Percentiles rank a stretch among this genome's conserved stretches.
Conservation (phyloP, 2,888 invertebrate genomes). For the Nemotelus pantherinus region DNA sequence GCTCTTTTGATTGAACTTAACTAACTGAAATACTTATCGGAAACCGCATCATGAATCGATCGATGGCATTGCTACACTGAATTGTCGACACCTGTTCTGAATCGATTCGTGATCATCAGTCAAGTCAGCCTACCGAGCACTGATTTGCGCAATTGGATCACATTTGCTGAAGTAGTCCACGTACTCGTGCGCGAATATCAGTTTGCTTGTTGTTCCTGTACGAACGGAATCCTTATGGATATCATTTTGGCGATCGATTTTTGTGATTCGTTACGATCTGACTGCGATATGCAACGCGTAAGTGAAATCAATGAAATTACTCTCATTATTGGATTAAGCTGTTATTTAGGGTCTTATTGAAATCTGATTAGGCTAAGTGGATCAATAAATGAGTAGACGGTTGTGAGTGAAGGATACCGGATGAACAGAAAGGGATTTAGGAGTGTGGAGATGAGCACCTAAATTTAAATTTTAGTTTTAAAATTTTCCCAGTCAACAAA, state of each 20-base stretch:
- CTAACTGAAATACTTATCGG: conserved; percentile 49
- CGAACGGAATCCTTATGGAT: conserved; percentile 53
- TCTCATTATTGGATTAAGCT: conserved; percentile 60
- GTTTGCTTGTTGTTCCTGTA: conserved; percentile 59
- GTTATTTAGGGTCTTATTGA: conserved; percentile 62
- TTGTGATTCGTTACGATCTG: conserved; percentile 16
- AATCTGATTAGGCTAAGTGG: conserved; percentile 58
- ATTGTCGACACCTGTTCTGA: conserved; percentile 42
- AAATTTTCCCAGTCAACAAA: no score
- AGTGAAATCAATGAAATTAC: conserved; percentile 57
- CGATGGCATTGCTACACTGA: conserved; percentile 23
- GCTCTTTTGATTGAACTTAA: conserved; percentile 49
- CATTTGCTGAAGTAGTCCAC: conserved; percentile 37
- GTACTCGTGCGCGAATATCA: conserved; percentile 43
- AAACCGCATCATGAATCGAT: conserved; percentile 25
- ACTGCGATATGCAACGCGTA: conserved; percentile 21
- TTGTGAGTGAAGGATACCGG: not conserved
- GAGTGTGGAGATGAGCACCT: not conserved
- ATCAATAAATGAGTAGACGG: conserved; percentile 15
- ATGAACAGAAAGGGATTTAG: conserved; percentile 1
- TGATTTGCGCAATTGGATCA: conserved; percentile 21
- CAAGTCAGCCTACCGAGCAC: conserved; percentile 20
- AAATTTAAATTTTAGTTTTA: no score
- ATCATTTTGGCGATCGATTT: conserved; percentile 44
- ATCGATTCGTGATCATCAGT: conserved; percentile 28